phyloP scores from a whole-genome alignment of 1,140 invertebrate species.

The Atta cephalotes region DNA sequence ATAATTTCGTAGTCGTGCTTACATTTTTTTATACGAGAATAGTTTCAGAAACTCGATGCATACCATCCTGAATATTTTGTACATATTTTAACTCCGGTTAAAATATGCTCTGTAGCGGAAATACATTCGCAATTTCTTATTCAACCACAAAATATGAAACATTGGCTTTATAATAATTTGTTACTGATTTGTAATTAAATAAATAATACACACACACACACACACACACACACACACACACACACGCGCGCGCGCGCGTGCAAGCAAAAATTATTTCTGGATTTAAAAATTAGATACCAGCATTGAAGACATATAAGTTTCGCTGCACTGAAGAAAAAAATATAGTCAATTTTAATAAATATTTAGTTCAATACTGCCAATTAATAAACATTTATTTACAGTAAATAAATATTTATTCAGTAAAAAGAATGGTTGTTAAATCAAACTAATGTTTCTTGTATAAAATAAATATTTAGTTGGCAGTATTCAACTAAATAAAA shows the following conservation, averaged over 20 bases:
- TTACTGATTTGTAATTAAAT: neutral
- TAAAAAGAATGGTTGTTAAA: no score
- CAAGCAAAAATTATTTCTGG: neutral
- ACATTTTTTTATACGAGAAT: constrained; percentile 5
- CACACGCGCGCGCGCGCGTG: no score
- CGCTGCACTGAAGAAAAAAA: no score
- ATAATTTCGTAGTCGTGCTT: constrained; percentile 6
- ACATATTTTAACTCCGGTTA: constrained; percentile 7
- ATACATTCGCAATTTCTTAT: constrained; percentile 15
- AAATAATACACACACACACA: no score
- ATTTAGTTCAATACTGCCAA: no score
- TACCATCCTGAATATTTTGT: constrained; percentile 7
- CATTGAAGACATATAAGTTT: neutral
- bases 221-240: no score
- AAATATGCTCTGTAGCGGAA: neutral
- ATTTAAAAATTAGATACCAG: neutral
- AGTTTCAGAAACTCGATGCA: neutral
- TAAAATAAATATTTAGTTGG: no score
- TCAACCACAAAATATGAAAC: neutral
- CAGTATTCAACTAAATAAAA: no score
- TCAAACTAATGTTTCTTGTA: no score
- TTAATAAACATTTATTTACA: no score
- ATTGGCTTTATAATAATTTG: neutral
- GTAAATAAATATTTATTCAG: no score
- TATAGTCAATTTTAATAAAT: no score